phyloP scores from a whole-genome alignment of 2,888 invertebrate species.

The Tetanocera ferruginea region DNA sequence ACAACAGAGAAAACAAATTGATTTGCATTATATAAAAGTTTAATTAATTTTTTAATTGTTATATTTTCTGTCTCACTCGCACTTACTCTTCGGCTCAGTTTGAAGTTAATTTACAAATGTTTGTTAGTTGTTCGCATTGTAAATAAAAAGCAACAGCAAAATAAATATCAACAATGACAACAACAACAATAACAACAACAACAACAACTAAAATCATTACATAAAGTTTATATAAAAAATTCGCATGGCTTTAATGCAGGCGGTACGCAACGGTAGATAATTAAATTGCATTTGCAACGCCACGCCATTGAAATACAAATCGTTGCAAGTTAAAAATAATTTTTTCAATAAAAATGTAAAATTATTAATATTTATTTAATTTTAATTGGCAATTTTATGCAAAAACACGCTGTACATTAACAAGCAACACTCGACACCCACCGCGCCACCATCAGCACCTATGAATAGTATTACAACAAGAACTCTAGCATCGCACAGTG shows the following conservation, averaged over 20 bases:
- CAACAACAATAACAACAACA: neutral
- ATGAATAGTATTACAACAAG: too few relatives aligned
- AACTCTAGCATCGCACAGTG: too few relatives aligned
- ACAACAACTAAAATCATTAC: neutral
- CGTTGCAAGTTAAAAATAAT: conserved; percentile 25
- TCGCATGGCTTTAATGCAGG: neutral
- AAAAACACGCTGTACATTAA: conserved; percentile 10
- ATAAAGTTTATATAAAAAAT: neutral
- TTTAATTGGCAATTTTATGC: conserved; percentile 42
- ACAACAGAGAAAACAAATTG: neutral
- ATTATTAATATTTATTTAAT: conserved; percentile 40
- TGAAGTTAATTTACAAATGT: neutral
- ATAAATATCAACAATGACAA: neutral
- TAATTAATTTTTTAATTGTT: conserved; percentile 27
- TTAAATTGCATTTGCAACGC: conserved; percentile 22
- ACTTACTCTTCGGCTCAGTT: neutral
- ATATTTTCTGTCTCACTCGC: neutral
- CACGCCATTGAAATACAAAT: conserved; percentile 25
- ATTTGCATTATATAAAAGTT: conserved; percentile 27
- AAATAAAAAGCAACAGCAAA: neutral
- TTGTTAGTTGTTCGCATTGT: neutral
- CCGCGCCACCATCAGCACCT: neutral
- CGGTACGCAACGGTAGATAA: conserved; percentile 22
- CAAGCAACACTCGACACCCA: neutral
- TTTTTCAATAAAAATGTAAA: conserved; percentile 25